A percentile compares a stretch with the other conserved stretches of the same genome.
Evolutionary conservation across 1,140 invertebrate genomes (phyloP).

Genomic region (Magallana gigas): DNA sequence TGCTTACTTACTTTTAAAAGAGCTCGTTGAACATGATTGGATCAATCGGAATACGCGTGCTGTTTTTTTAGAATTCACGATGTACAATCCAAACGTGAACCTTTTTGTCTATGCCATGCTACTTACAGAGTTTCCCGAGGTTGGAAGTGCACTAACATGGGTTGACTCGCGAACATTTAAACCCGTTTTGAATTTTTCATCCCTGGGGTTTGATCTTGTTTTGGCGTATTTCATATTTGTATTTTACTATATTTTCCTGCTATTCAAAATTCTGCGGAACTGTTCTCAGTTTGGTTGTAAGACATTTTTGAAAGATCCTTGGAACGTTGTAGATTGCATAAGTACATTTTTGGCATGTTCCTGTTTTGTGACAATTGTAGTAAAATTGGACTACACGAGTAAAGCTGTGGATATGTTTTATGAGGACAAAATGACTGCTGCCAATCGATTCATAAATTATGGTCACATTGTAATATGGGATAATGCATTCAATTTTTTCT

Average conservation of each 20-base stretch:
- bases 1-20: conserved; percentile 61
- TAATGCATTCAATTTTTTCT: conserved; percentile 40
- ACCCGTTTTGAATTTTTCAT: not conserved
- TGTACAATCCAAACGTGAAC: conserved; percentile 77
- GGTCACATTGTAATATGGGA: conserved; percentile 63
- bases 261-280: not conserved
- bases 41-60: conserved; percentile 79
- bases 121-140: conserved; percentile 15
- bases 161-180: not conserved
- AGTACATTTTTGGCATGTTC: conserved; percentile 1
- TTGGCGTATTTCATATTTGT: conserved; percentile 27
- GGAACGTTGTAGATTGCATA: conserved; percentile 29
- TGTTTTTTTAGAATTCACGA: conserved; percentile 80
- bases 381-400: not conserved
- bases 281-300: not conserved
- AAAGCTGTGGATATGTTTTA: conserved; percentile 28
- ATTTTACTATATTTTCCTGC: not conserved
- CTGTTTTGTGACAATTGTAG: not conserved
- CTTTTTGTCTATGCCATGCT: conserved; percentile 40
- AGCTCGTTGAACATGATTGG: conserved; percentile 77
- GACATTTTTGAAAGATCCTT: not conserved
- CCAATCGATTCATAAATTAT: conserved; percentile 56
- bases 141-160: conserved; percentile 26
- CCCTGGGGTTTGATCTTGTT: not conserved
- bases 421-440: not conserved